These are phyloP conservation scores for Manduca sexta DNA, from an alignment of 1,140 invertebrate species.

Conservation along the genomic window DNA sequence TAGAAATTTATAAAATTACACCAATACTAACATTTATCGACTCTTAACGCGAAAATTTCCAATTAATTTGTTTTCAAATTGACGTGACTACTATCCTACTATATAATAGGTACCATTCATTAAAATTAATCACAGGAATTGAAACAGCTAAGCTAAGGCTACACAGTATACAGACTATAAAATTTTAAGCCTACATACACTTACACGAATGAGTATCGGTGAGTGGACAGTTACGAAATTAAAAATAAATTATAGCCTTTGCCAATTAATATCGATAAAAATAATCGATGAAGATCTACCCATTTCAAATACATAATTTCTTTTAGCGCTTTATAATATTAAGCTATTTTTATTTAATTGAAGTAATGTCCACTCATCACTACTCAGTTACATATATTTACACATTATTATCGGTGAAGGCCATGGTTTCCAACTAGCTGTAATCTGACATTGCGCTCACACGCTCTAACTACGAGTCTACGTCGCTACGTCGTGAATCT, in stretches of 20 bases:
- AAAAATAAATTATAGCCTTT: too few relatives aligned
- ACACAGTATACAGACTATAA: background rate
- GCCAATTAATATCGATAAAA: too few relatives aligned
- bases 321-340: too few relatives aligned
- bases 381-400: background rate
- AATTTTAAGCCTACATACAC: background rate
- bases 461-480: background rate
- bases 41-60: too few relatives aligned
- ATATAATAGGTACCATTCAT: background rate
- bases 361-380: too few relatives aligned
- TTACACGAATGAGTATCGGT: background rate
- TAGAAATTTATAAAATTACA: too few relatives aligned
- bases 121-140: conserved; percentile 3
- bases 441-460: conserved; percentile 3
- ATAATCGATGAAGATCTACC: too few relatives aligned
- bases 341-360: too few relatives aligned
- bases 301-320: too few relatives aligned
- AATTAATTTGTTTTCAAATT: background rate
- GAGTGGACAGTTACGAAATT: too few relatives aligned
- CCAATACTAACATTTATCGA: too few relatives aligned
- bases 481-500: background rate
- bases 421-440: conserved; percentile 10
- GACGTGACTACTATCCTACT: background rate
- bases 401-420: conserved; percentile 2
- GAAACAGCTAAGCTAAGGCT: conserved; percentile 7